Evolutionary conservation across 2,797 vertebrate genomes (phyloP).

Genomic region (Onychomys leucogaster): DNA sequence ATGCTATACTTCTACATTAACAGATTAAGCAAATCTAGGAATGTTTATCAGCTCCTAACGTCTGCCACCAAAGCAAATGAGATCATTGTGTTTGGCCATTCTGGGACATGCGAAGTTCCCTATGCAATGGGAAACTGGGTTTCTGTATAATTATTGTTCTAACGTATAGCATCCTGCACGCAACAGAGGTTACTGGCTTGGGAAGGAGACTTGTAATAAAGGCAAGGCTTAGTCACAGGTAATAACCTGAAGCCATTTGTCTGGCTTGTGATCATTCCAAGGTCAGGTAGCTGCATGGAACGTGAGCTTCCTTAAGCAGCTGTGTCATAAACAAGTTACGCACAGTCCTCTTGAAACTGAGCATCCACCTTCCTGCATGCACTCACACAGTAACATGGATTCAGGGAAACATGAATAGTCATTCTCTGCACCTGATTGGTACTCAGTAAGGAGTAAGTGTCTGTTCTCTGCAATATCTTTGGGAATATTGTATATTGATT

Average conservation of each 20-base stretch:
- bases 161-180: background rate
- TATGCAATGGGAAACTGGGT: background rate
- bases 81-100: background rate
- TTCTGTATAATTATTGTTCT: conserved; percentile 25
- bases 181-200: conserved; percentile 6
- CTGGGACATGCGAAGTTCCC: background rate
- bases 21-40: conserved; percentile 17
- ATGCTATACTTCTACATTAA: background rate
- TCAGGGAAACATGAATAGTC: background rate
- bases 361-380: background rate
- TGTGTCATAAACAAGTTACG: background rate
- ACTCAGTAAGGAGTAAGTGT: background rate
- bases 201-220: conserved; percentile 13
- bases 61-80: background rate
- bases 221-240: background rate
- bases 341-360: background rate
- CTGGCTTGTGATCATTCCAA: conserved; percentile 54
- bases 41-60: background rate
- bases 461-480: background rate
- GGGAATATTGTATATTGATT: conserved; percentile 13
- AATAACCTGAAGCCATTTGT: conserved; percentile 30
- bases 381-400: background rate
- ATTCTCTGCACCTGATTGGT: background rate
- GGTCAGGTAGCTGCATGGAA: conserved; percentile 20
- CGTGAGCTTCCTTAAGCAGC: background rate